These are phyloP conservation scores for Herpetotheres cachinnans DNA, from an alignment of 2,113 vertebrate species.

Conservation along the genomic window DNA sequence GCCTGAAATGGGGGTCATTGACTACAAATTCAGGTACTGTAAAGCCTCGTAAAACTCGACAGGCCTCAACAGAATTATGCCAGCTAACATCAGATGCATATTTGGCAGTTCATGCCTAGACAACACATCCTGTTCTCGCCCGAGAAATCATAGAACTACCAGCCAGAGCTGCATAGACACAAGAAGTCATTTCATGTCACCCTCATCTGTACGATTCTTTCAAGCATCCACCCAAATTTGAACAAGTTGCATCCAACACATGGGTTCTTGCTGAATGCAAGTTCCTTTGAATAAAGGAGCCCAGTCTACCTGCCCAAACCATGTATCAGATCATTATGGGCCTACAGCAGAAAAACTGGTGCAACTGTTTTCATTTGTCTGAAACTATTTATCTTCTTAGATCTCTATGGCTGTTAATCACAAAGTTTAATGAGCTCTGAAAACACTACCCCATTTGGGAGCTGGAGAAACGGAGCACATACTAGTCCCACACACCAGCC, in stretches of 20 bases:
- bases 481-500: background rate
- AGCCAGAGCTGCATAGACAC: background rate
- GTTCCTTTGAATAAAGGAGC: background rate
- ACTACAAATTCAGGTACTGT: background rate
- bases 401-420: background rate
- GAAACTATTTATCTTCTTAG: background rate
- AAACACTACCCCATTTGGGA: background rate
- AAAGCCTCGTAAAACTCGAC: background rate
- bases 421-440: background rate
- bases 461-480: background rate
- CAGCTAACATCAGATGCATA: background rate
- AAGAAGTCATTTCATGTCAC: background rate
- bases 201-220: background rate
- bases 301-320: background rate
- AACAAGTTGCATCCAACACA: background rate
- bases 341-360: background rate
- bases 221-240: background rate
- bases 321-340: fast-evolving
- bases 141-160: background rate
- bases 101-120: background rate
- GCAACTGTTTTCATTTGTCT: background rate
- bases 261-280: background rate
- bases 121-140: background rate
- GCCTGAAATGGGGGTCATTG: background rate
- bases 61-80: background rate